Evolutionary conservation across 2,113 vertebrate genomes (phyloP), one percentile per base, ranked within the genome.

Genomic region (Grantiella picta): DNA sequence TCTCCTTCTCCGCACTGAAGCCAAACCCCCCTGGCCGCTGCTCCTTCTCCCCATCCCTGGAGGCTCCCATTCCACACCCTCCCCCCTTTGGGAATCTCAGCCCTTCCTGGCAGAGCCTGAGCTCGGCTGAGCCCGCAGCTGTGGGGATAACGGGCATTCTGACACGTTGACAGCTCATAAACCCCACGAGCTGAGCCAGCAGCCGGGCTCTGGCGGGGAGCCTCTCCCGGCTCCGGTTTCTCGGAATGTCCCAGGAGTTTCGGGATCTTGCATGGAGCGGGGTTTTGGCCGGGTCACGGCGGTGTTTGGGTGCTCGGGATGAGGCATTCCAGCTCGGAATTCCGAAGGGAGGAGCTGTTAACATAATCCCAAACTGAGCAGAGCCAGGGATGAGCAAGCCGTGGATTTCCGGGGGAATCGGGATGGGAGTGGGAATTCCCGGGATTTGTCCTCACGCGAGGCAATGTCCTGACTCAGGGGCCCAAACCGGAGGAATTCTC

Each of bases 131-230:
- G 81, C 86, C 8, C 0, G 5, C 95, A 96, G 94, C 94, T 96
- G 94, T 57, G 68, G 76, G 36, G 82, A 72, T 94, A 86, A 92
- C 80, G 42, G 92, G 72, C 40, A 78, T 35, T 90, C 33, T 54
- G 92, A 93, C 91, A 63, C 44, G 10, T 36, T 89, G 96, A 92
- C 95, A 94, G 91, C 92, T 79, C 86, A n/a, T 61, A 79, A 95
- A 84, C 29, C 57, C 72, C 94, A 24, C 76, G 79, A 45, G 89
- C 81, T 38, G 86, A 57, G 36, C 28, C 16, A 72, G 82, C 66
- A 22, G 44, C 10, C 47, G 33, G 25, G 40, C 38, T n/a, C 27
- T 9, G 18, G 76, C 33, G 56, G 44, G 36, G 44, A 70, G 87
- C 69, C 19, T 33, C 64, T 78, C 52, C 75, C 69, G 33, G 92